phyloP scores from a whole-genome alignment of 2,888 invertebrate genomes.

The Apotomis capreana region DNA sequence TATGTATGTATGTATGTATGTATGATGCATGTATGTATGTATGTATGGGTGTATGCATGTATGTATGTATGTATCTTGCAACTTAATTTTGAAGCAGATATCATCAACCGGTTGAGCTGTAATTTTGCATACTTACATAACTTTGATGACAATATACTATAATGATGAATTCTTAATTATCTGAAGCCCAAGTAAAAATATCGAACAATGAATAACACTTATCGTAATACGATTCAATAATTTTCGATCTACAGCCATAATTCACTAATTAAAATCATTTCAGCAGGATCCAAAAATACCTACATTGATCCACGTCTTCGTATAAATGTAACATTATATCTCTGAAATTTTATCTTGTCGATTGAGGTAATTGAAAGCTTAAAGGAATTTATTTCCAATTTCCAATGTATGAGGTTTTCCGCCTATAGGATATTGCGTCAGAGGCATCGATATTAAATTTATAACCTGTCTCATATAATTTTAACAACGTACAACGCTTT shows the following conservation, averaged over 20 bases:
- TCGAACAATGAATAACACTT: neutral
- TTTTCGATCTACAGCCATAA: conserved; percentile 2
- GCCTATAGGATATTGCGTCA: conserved; percentile 63
- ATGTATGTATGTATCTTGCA: too few relatives aligned
- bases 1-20: too few relatives aligned
- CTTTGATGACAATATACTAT: too few relatives aligned
- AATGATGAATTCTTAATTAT: too few relatives aligned
- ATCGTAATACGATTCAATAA: neutral
- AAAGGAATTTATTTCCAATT: conserved; percentile 82
- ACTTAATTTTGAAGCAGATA: too few relatives aligned
- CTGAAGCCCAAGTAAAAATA: neutral
- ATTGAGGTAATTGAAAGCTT: conserved; percentile 81
- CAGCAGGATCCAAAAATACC: neutral
- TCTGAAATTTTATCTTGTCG: conserved; percentile 71
- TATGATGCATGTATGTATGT: too few relatives aligned
- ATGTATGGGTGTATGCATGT: too few relatives aligned
- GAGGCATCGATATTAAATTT: conserved; percentile 58
- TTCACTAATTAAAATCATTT: conserved; percentile 7
- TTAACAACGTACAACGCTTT: conserved; percentile 41
- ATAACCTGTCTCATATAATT: conserved; percentile 60
- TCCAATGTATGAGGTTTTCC: conserved; percentile 74
- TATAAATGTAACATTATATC: conserved; percentile 59
- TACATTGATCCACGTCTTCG: conserved; percentile 18
- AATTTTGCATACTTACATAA: too few relatives aligned
- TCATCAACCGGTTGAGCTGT: too few relatives aligned